phyloP scores from a whole-genome alignment of 2,888 invertebrate species.

The Pyrgus malvae region DNA sequence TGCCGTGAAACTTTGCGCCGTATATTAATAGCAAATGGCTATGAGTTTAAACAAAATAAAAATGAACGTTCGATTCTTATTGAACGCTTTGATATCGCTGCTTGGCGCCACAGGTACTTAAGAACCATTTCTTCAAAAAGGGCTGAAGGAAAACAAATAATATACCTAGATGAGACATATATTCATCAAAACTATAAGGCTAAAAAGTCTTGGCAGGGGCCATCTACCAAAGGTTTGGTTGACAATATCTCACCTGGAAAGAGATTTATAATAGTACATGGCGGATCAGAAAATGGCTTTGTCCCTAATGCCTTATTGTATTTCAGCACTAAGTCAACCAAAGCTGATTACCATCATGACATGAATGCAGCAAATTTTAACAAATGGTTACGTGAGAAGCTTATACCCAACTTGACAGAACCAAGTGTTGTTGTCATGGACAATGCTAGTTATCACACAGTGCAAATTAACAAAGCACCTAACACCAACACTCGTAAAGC shows the following conservation, averaged over 20 bases:
- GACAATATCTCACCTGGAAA: constrained; percentile 37
- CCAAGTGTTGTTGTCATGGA: no score
- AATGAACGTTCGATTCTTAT: constrained; percentile 36
- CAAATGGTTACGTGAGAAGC: background rate
- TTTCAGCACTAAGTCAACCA: constrained; percentile 34
- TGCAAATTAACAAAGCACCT: background rate
- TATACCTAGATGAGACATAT: constrained; percentile 38
- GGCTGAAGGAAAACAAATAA: constrained; percentile 31
- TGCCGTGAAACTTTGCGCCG: no score
- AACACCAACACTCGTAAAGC: background rate
- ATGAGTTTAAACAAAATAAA: constrained; percentile 19
- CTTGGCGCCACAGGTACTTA: constrained; percentile 36
- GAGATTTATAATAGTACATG: constrained; percentile 39
- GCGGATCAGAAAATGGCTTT: constrained; percentile 31
- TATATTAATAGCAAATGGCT: no score
- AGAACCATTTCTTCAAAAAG: constrained; percentile 29
- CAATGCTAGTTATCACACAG: background rate
- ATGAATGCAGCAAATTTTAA: constrained; percentile 29
- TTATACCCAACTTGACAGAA: background rate
- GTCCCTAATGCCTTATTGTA: background rate
- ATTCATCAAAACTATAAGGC: constrained; percentile 35
- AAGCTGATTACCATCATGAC: no score
- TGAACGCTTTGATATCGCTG: constrained; percentile 36
- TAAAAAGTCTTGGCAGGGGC: constrained; percentile 35
- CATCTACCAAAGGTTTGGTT: constrained; percentile 31